Evolutionary conservation across 2,888 invertebrate species (phyloP).

Genomic region (Folsomia manolachei): DNA sequence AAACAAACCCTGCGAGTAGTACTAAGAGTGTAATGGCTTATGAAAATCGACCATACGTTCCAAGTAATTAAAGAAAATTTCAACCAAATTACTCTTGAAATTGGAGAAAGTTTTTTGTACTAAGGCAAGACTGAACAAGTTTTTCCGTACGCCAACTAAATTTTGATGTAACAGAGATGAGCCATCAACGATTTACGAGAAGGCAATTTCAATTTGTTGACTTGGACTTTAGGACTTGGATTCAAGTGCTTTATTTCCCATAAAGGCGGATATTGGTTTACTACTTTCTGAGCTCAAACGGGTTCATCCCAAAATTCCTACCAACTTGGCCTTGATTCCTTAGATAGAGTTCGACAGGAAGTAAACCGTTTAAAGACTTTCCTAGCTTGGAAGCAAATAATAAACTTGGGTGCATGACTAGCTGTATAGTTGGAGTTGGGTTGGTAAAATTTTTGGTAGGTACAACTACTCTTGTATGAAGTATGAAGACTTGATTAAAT

Average conservation of each 20-base stretch:
- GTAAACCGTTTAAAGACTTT: background rate
- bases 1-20: background rate
- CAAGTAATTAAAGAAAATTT: background rate
- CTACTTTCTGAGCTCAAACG: background rate
- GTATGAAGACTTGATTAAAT: background rate
- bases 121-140: no score
- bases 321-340: no score
- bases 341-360: background rate
- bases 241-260: background rate
- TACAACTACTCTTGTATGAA: background rate
- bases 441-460: no score
- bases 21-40: background rate
- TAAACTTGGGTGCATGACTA: background rate
- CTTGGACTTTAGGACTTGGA: background rate
- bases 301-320: background rate
- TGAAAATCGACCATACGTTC: background rate
- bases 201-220: constrained; percentile 2
- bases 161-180: background rate
- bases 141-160: background rate
- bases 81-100: background rate
- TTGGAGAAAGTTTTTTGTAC: background rate
- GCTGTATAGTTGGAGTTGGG: no score
- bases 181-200: background rate
- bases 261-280: background rate
- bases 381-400: background rate